Percentiles rank a stretch among this genome's conserved stretches.
Conservation (phyloP, 2,113 vertebrate genomes). For the Malurus alboscapulatus region DNA sequence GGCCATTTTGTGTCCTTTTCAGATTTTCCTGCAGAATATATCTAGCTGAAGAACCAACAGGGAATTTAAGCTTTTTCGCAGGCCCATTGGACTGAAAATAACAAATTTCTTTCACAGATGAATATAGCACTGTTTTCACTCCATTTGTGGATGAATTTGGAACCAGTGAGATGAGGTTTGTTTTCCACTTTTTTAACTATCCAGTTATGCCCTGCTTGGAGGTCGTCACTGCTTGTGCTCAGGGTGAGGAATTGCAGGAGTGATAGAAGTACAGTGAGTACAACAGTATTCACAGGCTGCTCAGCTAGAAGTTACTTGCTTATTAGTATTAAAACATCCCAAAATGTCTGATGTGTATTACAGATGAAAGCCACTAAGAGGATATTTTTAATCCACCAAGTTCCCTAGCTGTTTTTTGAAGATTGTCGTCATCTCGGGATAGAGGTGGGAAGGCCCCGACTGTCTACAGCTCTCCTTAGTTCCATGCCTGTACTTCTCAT, state of each 20-base stretch:
- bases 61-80: not conserved
- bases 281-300: not conserved
- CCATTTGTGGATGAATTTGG: not conserved
- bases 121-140: not conserved
- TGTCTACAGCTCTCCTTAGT: not conserved
- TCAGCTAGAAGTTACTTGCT: not conserved
- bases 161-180: not conserved
- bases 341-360: not conserved
- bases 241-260: not conserved
- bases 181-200: not conserved
- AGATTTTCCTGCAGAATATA: not conserved
- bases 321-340: not conserved
- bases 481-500: not conserved
- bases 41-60: not conserved
- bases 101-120: not conserved
- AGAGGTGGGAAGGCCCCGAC: not conserved
- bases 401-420: not conserved
- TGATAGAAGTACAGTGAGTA: not conserved
- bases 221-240: not conserved
- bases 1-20: not conserved
- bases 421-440: not conserved
- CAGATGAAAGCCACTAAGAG: not conserved
- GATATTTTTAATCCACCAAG: fast-evolving
- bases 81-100: not conserved
- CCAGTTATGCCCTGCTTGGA: not conserved